Evolutionary conservation across 2,113 vertebrate species (phyloP).

Genomic region (Strix aluco): DNA sequence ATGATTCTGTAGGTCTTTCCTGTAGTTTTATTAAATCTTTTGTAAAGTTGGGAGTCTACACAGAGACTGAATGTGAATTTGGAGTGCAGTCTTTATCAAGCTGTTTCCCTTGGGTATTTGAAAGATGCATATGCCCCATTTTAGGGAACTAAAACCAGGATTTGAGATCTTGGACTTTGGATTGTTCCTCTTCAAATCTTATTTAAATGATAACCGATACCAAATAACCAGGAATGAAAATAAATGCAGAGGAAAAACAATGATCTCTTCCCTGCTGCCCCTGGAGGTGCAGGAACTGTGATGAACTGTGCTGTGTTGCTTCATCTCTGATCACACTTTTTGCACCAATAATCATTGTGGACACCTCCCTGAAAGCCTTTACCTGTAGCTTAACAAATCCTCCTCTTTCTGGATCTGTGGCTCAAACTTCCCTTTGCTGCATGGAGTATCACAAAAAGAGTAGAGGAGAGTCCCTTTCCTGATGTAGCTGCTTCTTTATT

Average conservation of each 20-base stretch:
- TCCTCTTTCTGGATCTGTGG: background rate
- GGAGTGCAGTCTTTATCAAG: background rate
- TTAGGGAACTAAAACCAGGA: background rate
- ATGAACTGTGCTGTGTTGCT: background rate
- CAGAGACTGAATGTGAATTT: background rate
- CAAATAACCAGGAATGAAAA: background rate
- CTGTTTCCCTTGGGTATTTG: background rate
- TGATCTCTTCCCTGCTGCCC: background rate
- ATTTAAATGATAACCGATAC: background rate
- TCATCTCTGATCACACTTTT: background rate
- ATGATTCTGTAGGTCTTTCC: background rate
- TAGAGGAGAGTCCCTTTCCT: background rate
- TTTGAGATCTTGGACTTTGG: background rate
- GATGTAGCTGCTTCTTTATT: background rate
- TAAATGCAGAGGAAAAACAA: background rate
- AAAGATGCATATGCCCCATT: background rate
- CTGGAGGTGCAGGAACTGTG: background rate
- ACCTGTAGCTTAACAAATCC: background rate
- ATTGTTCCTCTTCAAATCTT: background rate
- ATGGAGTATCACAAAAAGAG: background rate
- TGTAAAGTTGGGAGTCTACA: background rate
- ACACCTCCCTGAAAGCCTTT: background rate
- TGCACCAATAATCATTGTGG: background rate
- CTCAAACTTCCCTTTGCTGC: background rate
- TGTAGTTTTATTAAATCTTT: background rate